phyloP scores from a whole-genome alignment of 2,113 vertebrate species.

The Madoqua kirkii region DNA sequence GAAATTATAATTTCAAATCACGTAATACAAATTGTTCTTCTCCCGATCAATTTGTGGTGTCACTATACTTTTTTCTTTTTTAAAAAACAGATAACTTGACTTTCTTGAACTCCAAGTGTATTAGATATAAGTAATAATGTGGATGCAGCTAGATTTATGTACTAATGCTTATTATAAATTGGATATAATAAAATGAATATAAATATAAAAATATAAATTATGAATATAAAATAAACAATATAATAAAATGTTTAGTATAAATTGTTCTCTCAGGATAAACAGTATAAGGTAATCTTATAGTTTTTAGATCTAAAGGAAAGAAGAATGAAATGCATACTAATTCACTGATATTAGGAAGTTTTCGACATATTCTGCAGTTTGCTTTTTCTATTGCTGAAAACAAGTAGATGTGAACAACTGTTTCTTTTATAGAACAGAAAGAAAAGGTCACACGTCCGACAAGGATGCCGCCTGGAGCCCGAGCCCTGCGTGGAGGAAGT shows the following conservation, averaged over 20 bases:
- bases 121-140: not conserved
- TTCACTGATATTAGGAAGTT: not conserved
- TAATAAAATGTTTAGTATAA: not conserved
- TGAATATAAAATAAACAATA: not conserved
- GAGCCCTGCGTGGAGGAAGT: not conserved
- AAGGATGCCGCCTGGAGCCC: not conserved
- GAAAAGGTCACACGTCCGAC: not conserved
- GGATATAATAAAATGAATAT: not conserved
- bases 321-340: not conserved
- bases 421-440: not conserved
- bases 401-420: not conserved
- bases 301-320: not conserved
- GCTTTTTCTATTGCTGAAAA: not conserved
- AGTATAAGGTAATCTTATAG: slow-evolving; percentile 29
- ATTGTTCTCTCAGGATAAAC: not conserved
- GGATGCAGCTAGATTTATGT: not conserved
- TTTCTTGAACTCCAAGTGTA: not conserved
- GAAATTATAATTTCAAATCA: not conserved
- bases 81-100: not conserved
- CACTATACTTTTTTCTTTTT: not conserved
- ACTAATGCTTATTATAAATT: not conserved
- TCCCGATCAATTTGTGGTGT: not conserved
- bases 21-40: not conserved
- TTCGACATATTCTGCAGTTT: not conserved
- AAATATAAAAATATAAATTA: no score